Conservation (phyloP, 2,888 invertebrate species). For the Drosophila pseudotalamancana region DNA sequence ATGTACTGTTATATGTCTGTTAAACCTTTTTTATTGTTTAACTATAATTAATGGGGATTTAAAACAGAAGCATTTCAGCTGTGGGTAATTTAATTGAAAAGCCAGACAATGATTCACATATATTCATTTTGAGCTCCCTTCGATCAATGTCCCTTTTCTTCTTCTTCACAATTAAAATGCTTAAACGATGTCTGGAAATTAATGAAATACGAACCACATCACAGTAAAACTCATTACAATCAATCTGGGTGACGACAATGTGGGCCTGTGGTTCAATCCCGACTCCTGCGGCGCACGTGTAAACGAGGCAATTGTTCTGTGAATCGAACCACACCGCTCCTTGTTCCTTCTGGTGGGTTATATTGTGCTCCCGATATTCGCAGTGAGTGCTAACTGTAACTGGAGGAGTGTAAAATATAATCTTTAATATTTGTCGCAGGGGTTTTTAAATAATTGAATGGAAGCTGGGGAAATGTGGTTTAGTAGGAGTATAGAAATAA, state of each 20-base stretch:
- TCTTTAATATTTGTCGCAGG: no score
- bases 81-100: no score
- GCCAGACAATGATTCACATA: no score
- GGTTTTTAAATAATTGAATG: no score
- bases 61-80: no score
- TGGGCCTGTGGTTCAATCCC: conserved; percentile 55
- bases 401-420: no score
- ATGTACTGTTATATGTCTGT: no score
- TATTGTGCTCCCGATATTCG: conserved; percentile 54
- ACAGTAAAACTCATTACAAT: conserved; percentile 82
- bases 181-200: background rate
- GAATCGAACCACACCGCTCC: conserved; percentile 81
- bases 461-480: no score
- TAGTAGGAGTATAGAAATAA: no score
- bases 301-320: conserved; percentile 76
- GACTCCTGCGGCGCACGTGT: conserved; percentile 75
- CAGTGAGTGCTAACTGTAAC: conserved; percentile 45
- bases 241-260: conserved; percentile 67
- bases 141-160: background rate
- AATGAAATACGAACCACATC: conserved; percentile 75
- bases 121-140: background rate
- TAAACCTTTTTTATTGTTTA: no score
- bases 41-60: no score
- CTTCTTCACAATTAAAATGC: background rate
- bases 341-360: conserved; percentile 65